A percentile compares a stretch with the other conserved stretches of the same genome.
These are phyloP conservation scores for Brachyalestes nurse DNA, from an alignment of 2,797 vertebrate species.

Conservation along the genomic window DNA sequence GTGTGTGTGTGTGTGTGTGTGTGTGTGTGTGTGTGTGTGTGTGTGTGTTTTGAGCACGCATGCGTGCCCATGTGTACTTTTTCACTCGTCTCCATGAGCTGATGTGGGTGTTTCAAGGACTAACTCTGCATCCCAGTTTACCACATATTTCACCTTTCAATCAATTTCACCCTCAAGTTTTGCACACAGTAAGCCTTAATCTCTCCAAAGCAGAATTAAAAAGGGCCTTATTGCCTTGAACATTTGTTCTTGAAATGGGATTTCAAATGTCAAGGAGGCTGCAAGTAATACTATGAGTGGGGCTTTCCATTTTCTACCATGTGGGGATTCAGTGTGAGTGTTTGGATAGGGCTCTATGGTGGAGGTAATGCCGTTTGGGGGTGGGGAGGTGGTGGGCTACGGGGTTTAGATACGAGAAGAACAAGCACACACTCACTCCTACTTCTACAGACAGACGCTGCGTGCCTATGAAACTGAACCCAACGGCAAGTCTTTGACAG, in stretches of 20 bases:
- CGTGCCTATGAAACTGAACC: conserved; percentile 25
- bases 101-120: conserved; percentile 68
- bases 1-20: neutral
- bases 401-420: neutral
- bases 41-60: neutral
- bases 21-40: neutral
- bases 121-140: conserved; percentile 62
- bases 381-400: neutral
- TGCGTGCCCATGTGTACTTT: too few species aligned
- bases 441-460: neutral
- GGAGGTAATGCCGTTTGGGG: neutral
- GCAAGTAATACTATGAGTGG: conserved; percentile 73
- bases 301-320: conserved; percentile 74
- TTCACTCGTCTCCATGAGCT: conserved; percentile 41
- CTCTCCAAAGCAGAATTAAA: conserved; percentile 71
- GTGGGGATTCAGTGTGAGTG: conserved; percentile 44
- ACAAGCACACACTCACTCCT: neutral
- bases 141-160: conserved; percentile 64
- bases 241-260: conserved; percentile 80
- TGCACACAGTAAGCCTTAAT: conserved; percentile 68
- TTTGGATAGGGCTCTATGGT: conserved; percentile 27
- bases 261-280: conserved; percentile 79
- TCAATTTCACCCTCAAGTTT: conserved; percentile 57
- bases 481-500: conserved; percentile 1
- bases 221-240: conserved; percentile 65